These are phyloP conservation scores for Clarias fuscus DNA, from an alignment of 2,797 vertebrate genomes.

Conservation along the genomic window DNA sequence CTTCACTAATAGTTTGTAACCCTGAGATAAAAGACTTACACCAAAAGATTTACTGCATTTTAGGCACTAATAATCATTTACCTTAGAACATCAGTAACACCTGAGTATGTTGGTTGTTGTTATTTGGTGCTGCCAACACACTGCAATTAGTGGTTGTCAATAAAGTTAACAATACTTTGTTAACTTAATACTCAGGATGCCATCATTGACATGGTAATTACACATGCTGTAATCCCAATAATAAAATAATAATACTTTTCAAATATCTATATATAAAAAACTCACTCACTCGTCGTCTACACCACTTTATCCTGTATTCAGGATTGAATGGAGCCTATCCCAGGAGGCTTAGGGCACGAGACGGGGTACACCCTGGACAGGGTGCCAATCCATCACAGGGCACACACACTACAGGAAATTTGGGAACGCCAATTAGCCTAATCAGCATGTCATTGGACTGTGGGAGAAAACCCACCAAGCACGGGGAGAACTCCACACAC, in stretches of 20 bases:
- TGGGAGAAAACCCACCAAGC: too few relatives aligned
- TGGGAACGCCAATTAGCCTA: too few relatives aligned
- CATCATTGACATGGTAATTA: not conserved
- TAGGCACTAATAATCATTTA: not conserved
- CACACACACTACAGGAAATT: too few relatives aligned
- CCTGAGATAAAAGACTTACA: conserved; percentile 4
- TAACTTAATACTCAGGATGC: not conserved
- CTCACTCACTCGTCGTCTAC: too few relatives aligned
- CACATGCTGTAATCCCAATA: not conserved
- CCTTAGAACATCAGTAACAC: not conserved
- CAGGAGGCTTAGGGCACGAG: too few relatives aligned
- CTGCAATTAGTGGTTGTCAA: not conserved
- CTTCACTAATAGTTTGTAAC: not conserved
- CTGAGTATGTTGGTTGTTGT: not conserved
- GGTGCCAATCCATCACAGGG: too few relatives aligned
- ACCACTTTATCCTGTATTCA: too few relatives aligned
- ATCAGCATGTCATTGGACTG: too few relatives aligned
- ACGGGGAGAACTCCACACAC: too few relatives aligned
- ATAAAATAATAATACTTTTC: not conserved
- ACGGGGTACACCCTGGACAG: too few relatives aligned
- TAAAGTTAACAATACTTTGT: not conserved
- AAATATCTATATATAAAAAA: not conserved
- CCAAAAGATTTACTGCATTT: not conserved
- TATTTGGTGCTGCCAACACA: not conserved
- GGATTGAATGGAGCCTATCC: too few relatives aligned